A percentile compares a stretch with the other conserved stretches of the same genome.
phyloP scores from a whole-genome alignment of 2,113 vertebrate species.

The Polyodon spathula region DNA sequence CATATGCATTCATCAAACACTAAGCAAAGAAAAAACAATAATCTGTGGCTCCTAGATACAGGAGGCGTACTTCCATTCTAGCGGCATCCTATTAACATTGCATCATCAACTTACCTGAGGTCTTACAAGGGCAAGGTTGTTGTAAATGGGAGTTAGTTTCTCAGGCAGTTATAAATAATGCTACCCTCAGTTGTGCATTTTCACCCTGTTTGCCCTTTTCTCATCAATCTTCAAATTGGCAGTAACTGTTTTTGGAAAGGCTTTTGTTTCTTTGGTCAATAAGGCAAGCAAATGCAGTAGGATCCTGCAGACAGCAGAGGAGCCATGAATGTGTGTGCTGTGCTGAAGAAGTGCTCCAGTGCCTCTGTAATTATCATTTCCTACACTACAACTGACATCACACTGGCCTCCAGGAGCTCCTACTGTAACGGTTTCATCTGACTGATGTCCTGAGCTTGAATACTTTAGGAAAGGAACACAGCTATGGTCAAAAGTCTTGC shows the following conservation, averaged over 20 bases:
- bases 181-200: neutral
- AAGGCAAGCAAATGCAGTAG: slow-evolving; percentile 3
- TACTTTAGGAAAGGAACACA: slow-evolving; percentile 9
- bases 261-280: slow-evolving; percentile 4
- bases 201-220: neutral
- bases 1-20: neutral
- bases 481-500: neutral
- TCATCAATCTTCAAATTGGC: neutral
- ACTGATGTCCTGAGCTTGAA: slow-evolving; percentile 23
- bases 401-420: slow-evolving; percentile 12
- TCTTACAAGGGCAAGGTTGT: neutral
- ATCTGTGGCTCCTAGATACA: neutral
- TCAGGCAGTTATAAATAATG: neutral
- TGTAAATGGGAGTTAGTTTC: neutral
- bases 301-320: slow-evolving; percentile 9
- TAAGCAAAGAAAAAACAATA: neutral
- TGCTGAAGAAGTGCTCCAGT: slow-evolving; percentile 20
- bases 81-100: neutral
- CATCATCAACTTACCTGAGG: neutral
- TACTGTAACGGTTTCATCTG: slow-evolving; percentile 20
- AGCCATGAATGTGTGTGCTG: slow-evolving; percentile 7
- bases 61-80: no score
- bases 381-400: slow-evolving; percentile 36
- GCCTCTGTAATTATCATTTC: slow-evolving; percentile 48
- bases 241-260: neutral